These are phyloP conservation scores for Heteropelma amictum DNA, from an alignment of 2,888 invertebrate species.

Conservation along the genomic window DNA sequence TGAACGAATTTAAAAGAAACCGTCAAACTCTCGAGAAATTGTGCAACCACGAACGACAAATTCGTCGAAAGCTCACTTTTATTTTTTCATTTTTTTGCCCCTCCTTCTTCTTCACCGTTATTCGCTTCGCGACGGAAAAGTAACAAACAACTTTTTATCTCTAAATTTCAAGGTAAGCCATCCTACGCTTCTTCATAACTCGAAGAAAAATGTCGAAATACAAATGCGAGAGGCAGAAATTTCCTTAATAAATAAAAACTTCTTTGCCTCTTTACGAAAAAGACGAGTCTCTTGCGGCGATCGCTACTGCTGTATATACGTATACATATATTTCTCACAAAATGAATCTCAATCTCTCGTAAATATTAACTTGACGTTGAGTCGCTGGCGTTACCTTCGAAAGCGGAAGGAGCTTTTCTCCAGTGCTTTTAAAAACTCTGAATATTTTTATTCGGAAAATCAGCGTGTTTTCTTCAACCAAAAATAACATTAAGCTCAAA, in stretches of 20 bases:
- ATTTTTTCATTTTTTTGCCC: constrained; percentile 37
- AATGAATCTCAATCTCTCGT: constrained; percentile 34
- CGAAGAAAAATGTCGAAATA: constrained; percentile 16
- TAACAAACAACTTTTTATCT: constrained; percentile 48
- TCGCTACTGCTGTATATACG: no score
- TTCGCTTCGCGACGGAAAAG: constrained; percentile 5
- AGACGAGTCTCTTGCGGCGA: background rate
- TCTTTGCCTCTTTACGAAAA: background rate
- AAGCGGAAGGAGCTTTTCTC: background rate
- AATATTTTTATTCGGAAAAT: constrained; percentile 6
- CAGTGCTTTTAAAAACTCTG: background rate
- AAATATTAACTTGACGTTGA: constrained; percentile 33
- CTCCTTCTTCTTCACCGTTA: background rate
- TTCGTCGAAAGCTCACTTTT: constrained; percentile 49
- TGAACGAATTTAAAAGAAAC: constrained; percentile 43
- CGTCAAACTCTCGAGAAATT: constrained; percentile 43
- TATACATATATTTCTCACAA: constrained; percentile 18
- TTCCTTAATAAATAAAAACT: constrained; percentile 35
- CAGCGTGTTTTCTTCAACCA: background rate
- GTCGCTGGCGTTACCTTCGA: background rate
- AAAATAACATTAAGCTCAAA: constrained; percentile 4
- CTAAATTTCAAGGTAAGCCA: constrained; percentile 18
- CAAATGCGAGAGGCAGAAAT: constrained; percentile 23
- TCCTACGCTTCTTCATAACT: background rate
- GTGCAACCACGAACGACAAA: constrained; percentile 43